Evolutionary conservation across 1,140 invertebrate species (phyloP).

Genomic region (Glossosoma conforme): DNA sequence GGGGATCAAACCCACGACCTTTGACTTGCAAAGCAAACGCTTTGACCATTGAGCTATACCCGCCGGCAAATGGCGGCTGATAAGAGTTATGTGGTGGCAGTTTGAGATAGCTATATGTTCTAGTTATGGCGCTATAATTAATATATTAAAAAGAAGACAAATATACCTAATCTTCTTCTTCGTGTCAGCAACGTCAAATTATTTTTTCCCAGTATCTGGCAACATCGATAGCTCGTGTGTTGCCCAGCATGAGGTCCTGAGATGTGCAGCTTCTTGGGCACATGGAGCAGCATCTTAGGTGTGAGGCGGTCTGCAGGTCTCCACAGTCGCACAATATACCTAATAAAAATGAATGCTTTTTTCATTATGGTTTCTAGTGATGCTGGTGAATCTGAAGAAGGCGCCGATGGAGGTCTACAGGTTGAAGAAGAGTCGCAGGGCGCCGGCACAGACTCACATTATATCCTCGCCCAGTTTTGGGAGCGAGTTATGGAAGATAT

Average conservation of each 20-base stretch:
- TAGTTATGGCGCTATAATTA: too few species aligned
- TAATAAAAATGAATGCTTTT: neutral
- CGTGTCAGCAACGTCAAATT: too few species aligned
- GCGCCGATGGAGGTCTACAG: slow-evolving; percentile 31
- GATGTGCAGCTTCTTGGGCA: neutral
- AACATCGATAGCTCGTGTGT: neutral
- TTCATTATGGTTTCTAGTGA: neutral
- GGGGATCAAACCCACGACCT: too few species aligned
- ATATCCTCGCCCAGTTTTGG: slow-evolving; percentile 69
- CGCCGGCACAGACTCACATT: slow-evolving; percentile 53
- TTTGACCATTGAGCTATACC: too few species aligned
- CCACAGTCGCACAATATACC: neutral
- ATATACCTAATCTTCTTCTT: too few species aligned
- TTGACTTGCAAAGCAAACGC: too few species aligned
- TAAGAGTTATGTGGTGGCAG: too few species aligned
- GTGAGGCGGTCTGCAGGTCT: neutral
- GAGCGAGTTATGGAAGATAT: slow-evolving; percentile 72
- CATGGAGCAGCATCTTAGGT: neutral
- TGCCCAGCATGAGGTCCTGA: neutral
- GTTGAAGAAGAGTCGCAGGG: slow-evolving; percentile 35
- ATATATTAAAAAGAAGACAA: too few species aligned
- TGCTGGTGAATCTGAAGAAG: slow-evolving; percentile 5
- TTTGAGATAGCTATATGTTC: too few species aligned
- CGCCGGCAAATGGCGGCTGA: too few species aligned
- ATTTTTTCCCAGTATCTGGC: too few species aligned